Conservation (phyloP, 2,888 invertebrate species). For the Ceratothoa steindachneri region DNA sequence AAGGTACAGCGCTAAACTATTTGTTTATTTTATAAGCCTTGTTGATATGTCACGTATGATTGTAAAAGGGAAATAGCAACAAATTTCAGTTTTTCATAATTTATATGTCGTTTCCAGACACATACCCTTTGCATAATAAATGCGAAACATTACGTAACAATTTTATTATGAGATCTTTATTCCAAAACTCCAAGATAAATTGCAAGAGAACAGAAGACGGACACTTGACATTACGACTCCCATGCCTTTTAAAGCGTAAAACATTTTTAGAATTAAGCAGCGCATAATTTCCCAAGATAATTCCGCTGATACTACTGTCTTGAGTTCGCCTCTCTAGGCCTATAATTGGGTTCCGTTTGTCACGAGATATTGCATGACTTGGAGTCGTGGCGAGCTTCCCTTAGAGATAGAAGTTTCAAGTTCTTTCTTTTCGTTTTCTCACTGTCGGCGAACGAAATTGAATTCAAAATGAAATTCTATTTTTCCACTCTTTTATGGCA, state of each 20-base stretch:
- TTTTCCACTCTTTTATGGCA: background rate
- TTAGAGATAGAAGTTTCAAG: conserved; percentile 4
- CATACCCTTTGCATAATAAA: no score
- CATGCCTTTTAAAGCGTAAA: background rate
- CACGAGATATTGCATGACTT: conserved; percentile 13
- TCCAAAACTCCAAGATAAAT: background rate
- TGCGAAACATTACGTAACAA: background rate
- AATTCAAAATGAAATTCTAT: conserved; percentile 10
- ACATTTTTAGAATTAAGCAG: background rate
- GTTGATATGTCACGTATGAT: no score
- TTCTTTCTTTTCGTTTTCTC: background rate
- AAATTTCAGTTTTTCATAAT: no score
- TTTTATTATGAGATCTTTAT: background rate
- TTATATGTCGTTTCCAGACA: no score
- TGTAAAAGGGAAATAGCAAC: no score
- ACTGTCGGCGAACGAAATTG: background rate
- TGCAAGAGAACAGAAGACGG: background rate
- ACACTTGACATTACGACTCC: conserved; percentile 4
- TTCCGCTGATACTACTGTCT: conserved; percentile 7
- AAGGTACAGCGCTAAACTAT: no score
- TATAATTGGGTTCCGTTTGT: conserved; percentile 7
- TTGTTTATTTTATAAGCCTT: no score
- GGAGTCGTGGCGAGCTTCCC: background rate
- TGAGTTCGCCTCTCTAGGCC: conserved; percentile 9
- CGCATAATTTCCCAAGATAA: conserved; percentile 4